phyloP scores from a whole-genome alignment of 2,888 invertebrate species.

The Cryptus armator region DNA sequence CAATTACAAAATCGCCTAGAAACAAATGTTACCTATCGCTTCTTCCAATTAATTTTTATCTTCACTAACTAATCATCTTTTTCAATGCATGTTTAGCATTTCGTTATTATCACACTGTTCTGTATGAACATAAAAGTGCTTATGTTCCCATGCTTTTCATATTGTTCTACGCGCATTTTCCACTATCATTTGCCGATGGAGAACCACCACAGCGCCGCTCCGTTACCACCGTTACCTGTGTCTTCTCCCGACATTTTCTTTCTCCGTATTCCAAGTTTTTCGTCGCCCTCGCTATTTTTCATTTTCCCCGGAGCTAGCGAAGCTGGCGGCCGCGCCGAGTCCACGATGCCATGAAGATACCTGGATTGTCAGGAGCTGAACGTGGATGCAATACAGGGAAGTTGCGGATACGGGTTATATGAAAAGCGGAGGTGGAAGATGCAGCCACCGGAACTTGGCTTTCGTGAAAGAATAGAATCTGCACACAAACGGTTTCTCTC shows the following conservation, averaged over 20 bases:
- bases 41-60: no score
- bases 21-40: background rate
- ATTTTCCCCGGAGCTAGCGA: conserved; percentile 68
- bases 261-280: conserved; percentile 75
- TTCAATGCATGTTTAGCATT: no score
- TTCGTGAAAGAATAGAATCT: conserved; percentile 14
- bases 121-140: background rate
- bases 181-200: conserved; percentile 23
- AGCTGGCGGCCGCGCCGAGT: conserved; percentile 45
- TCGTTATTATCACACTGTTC: no score
- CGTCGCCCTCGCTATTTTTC: conserved; percentile 76
- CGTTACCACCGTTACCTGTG: conserved; percentile 36
- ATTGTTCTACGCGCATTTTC: conserved; percentile 67
- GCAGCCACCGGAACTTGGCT: conserved; percentile 58
- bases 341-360: conserved; percentile 12
- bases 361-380: conserved; percentile 42
- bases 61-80: no score
- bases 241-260: conserved; percentile 64
- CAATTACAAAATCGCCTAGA: background rate
- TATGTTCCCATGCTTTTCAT: conserved; percentile 69
- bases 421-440: background rate
- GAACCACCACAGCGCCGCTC: conserved; percentile 8
- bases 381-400: conserved; percentile 34
- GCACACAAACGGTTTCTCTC: conserved; percentile 26
- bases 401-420: background rate